Base-by-base conservation (phyloP, 2,888 invertebrate genomes). In the Nematopogon swammerdamellus region DNA sequence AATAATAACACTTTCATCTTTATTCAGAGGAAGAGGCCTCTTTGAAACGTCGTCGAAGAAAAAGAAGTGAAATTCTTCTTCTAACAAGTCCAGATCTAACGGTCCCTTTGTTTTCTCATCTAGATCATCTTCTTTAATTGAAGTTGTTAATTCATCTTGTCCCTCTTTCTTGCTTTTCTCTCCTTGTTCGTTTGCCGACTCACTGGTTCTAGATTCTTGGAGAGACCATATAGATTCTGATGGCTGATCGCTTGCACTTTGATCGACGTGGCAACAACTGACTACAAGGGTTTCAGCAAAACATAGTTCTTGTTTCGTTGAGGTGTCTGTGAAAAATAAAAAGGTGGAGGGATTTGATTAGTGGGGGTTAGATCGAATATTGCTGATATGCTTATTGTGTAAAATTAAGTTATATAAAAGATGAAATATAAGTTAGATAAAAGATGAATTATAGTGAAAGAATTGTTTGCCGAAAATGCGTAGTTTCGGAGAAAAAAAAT, bases 271-370 rank as follows among this genome's bases (percentile, higher is more conserved):
- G 8, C 80, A 70, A 56, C 77, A 80, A 59, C 82, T 81, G 48
- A 85, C 68, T 47, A 84, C 58, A 45, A 85, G 61, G 4, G 74
- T 72, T 65, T 85, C 84, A 19, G 72, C 71, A 59, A 84, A 85
- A 57, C 80, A 72, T 56, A 85, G 56, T 54, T 76, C 64, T 55
- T 73, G 63, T 57, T 80, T 81, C 25, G 80, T 55, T 29, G 64
- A 60, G 44, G 79, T 71, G 60, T 82, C 84, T 84, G 57, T 48
- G 66, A 64, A 52, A n/a, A 36, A 46, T 14, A 19, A 48, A 45
- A 47, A 48, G n/a, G n/a, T n/a, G n/a, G n/a, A n/a, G n/a, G n/a
- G n/a, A n/a, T n/a, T n/a, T n/a, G n/a, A n/a, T n/a, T n/a, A n/a
- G n/a, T n/a, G n/a, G n/a, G n/a, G n/a, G n/a, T n/a, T n/a, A n/a